Evolutionary conservation across 1,140 invertebrate genomes (phyloP), one percentile per base, ranked within the genome.

Genomic region (Cephus cinctus): DNA sequence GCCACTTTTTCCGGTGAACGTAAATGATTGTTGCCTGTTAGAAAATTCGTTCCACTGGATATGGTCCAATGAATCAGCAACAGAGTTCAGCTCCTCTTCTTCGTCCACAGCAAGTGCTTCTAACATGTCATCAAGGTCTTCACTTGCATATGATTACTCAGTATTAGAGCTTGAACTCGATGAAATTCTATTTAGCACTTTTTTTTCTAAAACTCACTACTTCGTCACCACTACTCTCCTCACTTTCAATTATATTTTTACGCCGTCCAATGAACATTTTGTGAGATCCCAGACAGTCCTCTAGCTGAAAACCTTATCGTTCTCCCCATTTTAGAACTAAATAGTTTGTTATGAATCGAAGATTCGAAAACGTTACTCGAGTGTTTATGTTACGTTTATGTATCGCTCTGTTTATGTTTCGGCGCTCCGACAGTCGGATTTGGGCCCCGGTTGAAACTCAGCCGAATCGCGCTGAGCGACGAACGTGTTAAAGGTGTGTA

Each of bases 1-100:
- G 1, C 48, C 42, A 41, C 34, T 39, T 40, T 50, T 50, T 40
- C 42, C 48, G 16, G 35, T 50, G 30, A 50, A 43, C 21, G 22
- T 1, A 44, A 50, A 50, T 39, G 41, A 44, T 23, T 46, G 23
- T 46, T 46, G 23, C 14, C 20, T 50, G 5, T 14, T 21, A 22
- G 43, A 16, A 9, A 51, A 40, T 0, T 51, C 30, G 4, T 46
- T 51, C 25, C 49, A 51, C 38, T 27, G 49, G 19, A 46, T 46
- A 46, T 51, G 23, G 14, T 51, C 31, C 23, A 32, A 45, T 8
- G 20, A 46, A 27, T 19, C 20, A 46, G 2, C 43, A 46, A 11
- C 21, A 27, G 16, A 2, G 20, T 6, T 40, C 27, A 23, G n/a
- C 20, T 45, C 5, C 19, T 46, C 14, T 27, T 51, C 27, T 51